Conservation (phyloP, 1,140 invertebrate species). For the roundworm (Caenorhabditis elegans) region WBcel235 BX284605.5:1986501-1987000, state of each 20-base stretch:
- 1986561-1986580: constrained; percentile 58
- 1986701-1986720: neutral
- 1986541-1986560: constrained; percentile 61
- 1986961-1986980: neutral
- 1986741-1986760: too few relatives aligned
- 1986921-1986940: neutral
- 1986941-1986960: neutral
- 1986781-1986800: too few relatives aligned
- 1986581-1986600: constrained; percentile 62
- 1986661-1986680: neutral
- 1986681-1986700: constrained; percentile 23
- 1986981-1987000: neutral
- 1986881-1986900: neutral
- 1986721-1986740: neutral
- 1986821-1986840: too few relatives aligned
- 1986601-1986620: constrained; percentile 54
- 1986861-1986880: neutral
- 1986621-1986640: constrained; percentile 61
- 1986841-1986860: too few relatives aligned
- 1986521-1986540: constrained; percentile 52
- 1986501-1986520: too few relatives aligned
- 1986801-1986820: too few relatives aligned
- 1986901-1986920: neutral
- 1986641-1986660: constrained; percentile 47
- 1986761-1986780: too few relatives aligned